These are phyloP conservation scores for Mythimna pallens DNA, from an alignment of 2,888 invertebrate species.

Conservation along the genomic window DNA sequence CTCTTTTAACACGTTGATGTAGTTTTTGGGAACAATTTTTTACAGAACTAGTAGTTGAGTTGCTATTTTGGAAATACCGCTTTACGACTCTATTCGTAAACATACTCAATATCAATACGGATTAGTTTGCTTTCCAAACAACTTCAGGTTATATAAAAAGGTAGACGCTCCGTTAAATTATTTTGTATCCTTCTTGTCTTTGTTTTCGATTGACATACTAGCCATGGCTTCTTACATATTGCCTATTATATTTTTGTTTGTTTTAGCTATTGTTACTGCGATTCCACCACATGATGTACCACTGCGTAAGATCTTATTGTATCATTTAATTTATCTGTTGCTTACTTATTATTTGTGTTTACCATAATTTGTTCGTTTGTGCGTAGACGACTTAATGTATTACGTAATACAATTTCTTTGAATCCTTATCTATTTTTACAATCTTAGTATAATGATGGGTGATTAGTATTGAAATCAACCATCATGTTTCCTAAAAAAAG, in stretches of 20 bases:
- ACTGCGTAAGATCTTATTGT: constrained; percentile 40
- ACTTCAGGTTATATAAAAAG: neutral
- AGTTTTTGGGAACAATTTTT: neutral
- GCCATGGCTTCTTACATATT: constrained; percentile 23
- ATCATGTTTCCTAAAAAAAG: no score
- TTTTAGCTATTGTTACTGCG: constrained; percentile 12
- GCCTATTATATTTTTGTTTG: constrained; percentile 30
- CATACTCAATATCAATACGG: neutral
- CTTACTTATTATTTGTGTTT: neutral
- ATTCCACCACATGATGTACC: constrained; percentile 27
- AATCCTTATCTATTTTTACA: no score
- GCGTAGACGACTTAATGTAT: no score
- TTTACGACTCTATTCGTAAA: neutral
- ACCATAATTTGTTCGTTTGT: no score
- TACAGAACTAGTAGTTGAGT: neutral
- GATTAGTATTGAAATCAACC: no score
- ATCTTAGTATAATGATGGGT: no score
- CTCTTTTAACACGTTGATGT: neutral
- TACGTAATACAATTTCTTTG: no score
- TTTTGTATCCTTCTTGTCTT: neutral
- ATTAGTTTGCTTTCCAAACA: neutral
- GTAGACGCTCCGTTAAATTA: neutral
- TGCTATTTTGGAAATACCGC: neutral
- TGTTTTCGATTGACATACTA: neutral
- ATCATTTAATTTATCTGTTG: neutral